Base-by-base conservation (phyloP, 1,140 invertebrate species). In the Papilio helenus region DNA sequence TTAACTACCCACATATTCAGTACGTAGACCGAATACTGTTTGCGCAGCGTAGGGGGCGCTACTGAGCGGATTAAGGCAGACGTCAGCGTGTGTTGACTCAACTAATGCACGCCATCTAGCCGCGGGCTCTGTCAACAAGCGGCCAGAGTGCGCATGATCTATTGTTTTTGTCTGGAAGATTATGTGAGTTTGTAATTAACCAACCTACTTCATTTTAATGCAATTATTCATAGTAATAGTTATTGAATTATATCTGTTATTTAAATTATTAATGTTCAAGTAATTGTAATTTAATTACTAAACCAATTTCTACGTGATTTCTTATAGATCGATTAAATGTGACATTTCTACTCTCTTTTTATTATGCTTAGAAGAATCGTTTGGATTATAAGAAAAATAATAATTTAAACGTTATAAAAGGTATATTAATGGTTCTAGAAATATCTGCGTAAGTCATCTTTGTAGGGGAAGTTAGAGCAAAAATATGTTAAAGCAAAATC, bases 41-140 rank as follows among this genome's bases (percentile, higher is more conserved):
- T 81, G 76, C 83, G 72, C 61, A 82, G 65, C 73, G 81, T 71
- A 84, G 80, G 83, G 86, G 84, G 83, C 79, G 80, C 86, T 78
- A 76, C 79, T 82, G 71, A 83, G 68, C 79, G 85, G 91, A 89
- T 91, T 91, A 92, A 72, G 79, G 76, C 49, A 71, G 82, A 86
- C 83, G 82, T 79, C 84, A 81, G 74, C 76, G 81, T 26, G 18
- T 93, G 88, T 93, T 92, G 83, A 90, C 88, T 88, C 82, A 89
- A 86, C 88, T 93, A 93, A 93, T 93, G 92, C 90, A 92, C 89
- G 89, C 89, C 89, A 93, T 89, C 89, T 90, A 91, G 86, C 90
- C 90, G 85, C 81, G 39, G 88, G 89, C 85, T 87, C 72, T 79
- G 87, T 90, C 88, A 92, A 92, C 90, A 92, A 14, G n/a, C 46